Conservation (phyloP, 2,113 vertebrate genomes). For the Grus americana region DNA sequence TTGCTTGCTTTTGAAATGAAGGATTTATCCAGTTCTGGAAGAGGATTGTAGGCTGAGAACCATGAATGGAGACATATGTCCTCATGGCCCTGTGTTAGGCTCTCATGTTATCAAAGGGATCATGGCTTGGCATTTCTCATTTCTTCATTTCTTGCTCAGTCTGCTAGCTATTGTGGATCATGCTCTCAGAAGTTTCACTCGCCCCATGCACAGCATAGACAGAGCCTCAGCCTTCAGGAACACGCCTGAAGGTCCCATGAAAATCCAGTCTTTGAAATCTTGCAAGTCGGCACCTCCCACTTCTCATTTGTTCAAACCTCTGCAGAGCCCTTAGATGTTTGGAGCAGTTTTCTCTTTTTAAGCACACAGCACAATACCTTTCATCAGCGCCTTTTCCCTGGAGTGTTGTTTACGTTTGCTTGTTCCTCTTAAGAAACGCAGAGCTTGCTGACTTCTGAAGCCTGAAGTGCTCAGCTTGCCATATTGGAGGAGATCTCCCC, state of each 20-base stretch:
- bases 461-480: not conserved
- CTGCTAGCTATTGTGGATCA: not conserved
- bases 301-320: not conserved
- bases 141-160: not conserved
- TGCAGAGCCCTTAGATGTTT: not conserved
- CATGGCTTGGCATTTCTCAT: not conserved
- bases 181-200: not conserved
- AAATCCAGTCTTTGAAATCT: not conserved
- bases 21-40: not conserved
- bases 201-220: not conserved
- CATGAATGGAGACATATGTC: not conserved
- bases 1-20: not conserved
- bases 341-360: not conserved
- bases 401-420: not conserved
- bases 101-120: rapidly evolving
- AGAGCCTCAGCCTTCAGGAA: not conserved
- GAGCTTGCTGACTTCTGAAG: not conserved
- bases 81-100: not conserved
- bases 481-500: not conserved
- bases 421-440: not conserved
- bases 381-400: not conserved
- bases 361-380: not conserved
- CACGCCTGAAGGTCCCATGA: not conserved
- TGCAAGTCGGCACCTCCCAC: not conserved
- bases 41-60: not conserved